Evolutionary conservation across 2,888 invertebrate genomes (phyloP).

Genomic region (Diaperis boleti): DNA sequence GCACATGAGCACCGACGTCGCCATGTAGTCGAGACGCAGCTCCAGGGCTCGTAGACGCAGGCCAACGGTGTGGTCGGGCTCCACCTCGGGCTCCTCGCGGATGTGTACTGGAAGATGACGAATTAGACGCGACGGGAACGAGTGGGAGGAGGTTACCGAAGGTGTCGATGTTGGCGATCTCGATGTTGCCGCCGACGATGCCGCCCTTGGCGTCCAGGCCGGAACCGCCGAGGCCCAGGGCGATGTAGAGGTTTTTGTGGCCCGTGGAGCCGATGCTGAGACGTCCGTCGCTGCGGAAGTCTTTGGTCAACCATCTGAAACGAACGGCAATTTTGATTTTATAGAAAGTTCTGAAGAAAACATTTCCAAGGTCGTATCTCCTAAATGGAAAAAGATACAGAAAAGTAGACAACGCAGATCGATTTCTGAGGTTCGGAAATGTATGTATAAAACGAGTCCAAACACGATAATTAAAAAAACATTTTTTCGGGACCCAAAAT

Average conservation of each 20-base stretch:
- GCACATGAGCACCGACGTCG: constrained; percentile 93
- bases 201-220: constrained; percentile 96
- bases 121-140: background rate
- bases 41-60: constrained; percentile 87
- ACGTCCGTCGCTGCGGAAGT: constrained; percentile 91
- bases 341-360: no score
- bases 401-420: no score
- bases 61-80: constrained; percentile 89
- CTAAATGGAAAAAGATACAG: no score
- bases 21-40: constrained; percentile 97
- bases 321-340: constrained; percentile 4
- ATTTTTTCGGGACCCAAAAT: no score
- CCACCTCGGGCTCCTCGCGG: constrained; percentile 88
- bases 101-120: constrained; percentile 80
- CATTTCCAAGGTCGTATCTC: no score
- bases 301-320: constrained; percentile 88
- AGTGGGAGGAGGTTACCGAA: constrained; percentile 63
- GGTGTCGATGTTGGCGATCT: constrained; percentile 89
- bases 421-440: no score
- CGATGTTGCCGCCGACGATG: constrained; percentile 96
- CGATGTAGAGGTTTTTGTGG: constrained; percentile 92
- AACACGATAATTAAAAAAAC: no score
- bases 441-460: no score
- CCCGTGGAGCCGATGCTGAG: constrained; percentile 94
- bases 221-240: constrained; percentile 89